Percentiles rank a stretch among this genome's conserved stretches.
Conservation (phyloP, 2,113 vertebrate species). For the Thryonomys swinderianus region DNA sequence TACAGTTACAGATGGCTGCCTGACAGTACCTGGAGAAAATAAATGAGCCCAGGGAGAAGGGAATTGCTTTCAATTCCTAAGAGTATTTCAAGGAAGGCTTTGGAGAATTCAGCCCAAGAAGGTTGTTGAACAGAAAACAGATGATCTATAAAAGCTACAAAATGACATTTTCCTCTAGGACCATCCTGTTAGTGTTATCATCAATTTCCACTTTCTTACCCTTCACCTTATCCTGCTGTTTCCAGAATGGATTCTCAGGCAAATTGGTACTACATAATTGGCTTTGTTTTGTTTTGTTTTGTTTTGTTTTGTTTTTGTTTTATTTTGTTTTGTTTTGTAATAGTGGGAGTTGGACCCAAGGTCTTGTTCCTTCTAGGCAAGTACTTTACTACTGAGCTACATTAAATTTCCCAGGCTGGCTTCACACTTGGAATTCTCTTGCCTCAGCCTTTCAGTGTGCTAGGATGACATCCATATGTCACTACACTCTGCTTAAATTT, state of each 20-base stretch:
- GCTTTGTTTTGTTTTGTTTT: not conserved
- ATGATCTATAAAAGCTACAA: slow-evolving; percentile 36
- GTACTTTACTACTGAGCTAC: not conserved
- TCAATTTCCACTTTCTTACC: not conserved
- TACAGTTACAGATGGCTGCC: slow-evolving; percentile 76
- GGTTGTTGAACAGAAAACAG: slow-evolving; percentile 44
- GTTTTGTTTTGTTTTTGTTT: too few species aligned
- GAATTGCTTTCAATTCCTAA: slow-evolving; percentile 53
- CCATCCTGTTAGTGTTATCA: not conserved
- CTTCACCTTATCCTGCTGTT: not conserved
- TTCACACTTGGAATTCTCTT: not conserved
- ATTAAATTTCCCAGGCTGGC: not conserved
- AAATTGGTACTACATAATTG: not conserved
- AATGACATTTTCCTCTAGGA: slow-evolving; percentile 45
- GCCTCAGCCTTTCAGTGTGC: not conserved
- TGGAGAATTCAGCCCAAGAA: slow-evolving; percentile 57
- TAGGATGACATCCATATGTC: not conserved
- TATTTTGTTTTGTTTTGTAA: not conserved
- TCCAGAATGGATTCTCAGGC: not conserved
- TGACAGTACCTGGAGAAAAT: slow-evolving; percentile 73
- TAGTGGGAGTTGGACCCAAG: not conserved
- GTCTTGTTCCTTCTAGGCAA: not conserved
- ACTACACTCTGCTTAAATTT: not conserved
- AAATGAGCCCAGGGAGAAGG: slow-evolving; percentile 69
- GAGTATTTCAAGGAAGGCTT: slow-evolving; percentile 30